phyloP scores from a whole-genome alignment of 2,888 invertebrate genomes.

The Parnassius apollo region DNA sequence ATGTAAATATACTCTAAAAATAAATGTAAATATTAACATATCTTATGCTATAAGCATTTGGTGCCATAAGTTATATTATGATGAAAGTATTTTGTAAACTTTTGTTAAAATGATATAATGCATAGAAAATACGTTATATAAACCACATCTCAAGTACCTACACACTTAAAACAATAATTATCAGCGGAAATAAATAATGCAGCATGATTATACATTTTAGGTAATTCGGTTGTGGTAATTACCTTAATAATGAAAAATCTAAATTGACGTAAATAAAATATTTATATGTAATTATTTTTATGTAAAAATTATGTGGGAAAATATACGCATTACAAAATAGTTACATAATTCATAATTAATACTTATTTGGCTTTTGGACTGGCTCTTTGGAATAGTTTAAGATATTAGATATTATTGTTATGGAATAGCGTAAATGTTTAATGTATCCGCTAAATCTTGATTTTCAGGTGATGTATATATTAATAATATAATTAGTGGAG shows the following conservation, averaged over 20 bases:
- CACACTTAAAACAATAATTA: conserved; percentile 27
- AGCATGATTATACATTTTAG: conserved; percentile 21
- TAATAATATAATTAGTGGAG: conserved; percentile 26
- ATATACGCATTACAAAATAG: conserved; percentile 78
- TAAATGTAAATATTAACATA: conserved; percentile 54
- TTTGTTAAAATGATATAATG: conserved; percentile 28
- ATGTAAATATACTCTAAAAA: conserved; percentile 43
- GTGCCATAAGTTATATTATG: conserved; percentile 74
- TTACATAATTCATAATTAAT: conserved; percentile 50
- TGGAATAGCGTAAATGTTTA: conserved; percentile 39
- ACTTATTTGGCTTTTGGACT: conserved; percentile 73
- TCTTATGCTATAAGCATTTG: conserved; percentile 75
- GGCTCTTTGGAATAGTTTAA: conserved; percentile 69
- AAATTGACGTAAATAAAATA: conserved; percentile 32
- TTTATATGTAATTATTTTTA: conserved; percentile 56
- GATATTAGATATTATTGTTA: conserved; percentile 56
- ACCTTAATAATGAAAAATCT: conserved; percentile 25
- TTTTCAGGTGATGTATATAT: conserved; percentile 35
- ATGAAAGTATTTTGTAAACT: conserved; percentile 57
- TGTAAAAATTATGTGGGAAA: conserved; percentile 76
- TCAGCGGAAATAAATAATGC: conserved; percentile 21
- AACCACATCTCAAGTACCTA: conserved; percentile 27
- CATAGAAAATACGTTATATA: conserved; percentile 24
- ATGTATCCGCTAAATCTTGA: conserved; percentile 25
- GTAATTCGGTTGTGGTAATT: conserved; percentile 36